A percentile compares a stretch with the other conserved stretches of the same genome.
Evolutionary conservation across 30 jellyfish, hydroid and myxozoan genomes (phyloP).

Genomic region (Hydractinia symbiolongicarpus): DNA sequence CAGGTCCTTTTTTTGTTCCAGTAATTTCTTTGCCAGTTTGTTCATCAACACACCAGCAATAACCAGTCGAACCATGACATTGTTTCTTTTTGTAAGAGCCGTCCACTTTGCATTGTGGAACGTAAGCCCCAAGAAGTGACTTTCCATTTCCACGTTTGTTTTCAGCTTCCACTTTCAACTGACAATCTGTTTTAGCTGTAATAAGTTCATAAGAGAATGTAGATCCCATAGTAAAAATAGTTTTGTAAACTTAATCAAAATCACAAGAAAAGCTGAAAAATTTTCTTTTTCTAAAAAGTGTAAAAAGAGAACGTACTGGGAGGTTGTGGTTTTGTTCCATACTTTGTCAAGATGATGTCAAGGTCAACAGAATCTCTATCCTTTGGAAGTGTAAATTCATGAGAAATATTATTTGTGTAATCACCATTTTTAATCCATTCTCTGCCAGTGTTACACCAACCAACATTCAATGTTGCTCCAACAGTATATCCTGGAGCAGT

Average conservation of each 20-base stretch:
- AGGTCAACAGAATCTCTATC: not conserved
- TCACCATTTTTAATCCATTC: constrained; percentile 10
- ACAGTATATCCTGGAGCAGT: not conserved
- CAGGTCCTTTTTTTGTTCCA: constrained; percentile 7
- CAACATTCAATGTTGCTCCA: constrained; percentile 5
- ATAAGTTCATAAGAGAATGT: too few species aligned
- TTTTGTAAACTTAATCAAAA: too few species aligned
- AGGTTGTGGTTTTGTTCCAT: too few species aligned
- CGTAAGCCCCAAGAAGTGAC: constrained; percentile 42
- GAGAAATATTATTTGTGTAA: not conserved
- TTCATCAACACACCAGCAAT: constrained; percentile 11
- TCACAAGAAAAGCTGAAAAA: too few species aligned
- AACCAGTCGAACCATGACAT: constrained; percentile 37
- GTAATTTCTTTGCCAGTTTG: not conserved
- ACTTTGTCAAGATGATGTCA: too few species aligned
- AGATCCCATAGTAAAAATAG: too few species aligned
- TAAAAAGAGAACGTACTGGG: too few species aligned
- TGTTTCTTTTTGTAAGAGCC: constrained; percentile 54
- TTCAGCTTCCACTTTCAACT: too few species aligned
- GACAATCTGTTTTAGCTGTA: too few species aligned
- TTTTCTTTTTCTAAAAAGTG: too few species aligned
- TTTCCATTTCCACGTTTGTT: not conserved
- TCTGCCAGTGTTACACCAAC: not conserved
- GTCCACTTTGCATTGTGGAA: constrained; percentile 58
- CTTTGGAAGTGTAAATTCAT: constrained; percentile 6